These are phyloP conservation scores for Phengaris arion DNA, from an alignment of 2,888 invertebrate species.

Conservation along the genomic window DNA sequence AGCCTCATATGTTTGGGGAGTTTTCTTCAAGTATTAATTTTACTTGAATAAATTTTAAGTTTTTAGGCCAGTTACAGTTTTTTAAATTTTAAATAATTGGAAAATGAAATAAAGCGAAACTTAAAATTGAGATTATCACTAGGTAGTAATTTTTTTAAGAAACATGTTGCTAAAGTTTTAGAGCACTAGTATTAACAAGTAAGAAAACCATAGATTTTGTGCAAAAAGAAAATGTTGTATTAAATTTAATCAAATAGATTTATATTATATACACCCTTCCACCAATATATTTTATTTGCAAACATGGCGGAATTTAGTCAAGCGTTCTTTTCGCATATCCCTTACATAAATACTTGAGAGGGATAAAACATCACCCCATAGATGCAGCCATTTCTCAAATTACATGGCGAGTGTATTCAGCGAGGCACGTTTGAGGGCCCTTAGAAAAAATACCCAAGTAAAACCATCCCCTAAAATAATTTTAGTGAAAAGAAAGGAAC, in stretches of 20 bases:
- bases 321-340: slow-evolving; percentile 1
- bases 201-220: no score
- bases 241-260: background rate
- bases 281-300: slow-evolving; percentile 30
- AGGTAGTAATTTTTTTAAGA: no score
- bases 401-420: slow-evolving; percentile 63
- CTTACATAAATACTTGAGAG: slow-evolving; percentile 41
- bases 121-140: no score
- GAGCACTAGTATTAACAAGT: no score
- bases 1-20: slow-evolving; percentile 53
- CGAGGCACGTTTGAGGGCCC: slow-evolving; percentile 58
- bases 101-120: no score
- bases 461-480: slow-evolving; percentile 79
- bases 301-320: background rate
- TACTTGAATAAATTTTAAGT: no score
- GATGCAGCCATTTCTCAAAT: slow-evolving; percentile 70
- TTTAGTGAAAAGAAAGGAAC: slow-evolving; percentile 80
- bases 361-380: slow-evolving; percentile 53
- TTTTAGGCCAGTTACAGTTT: no score
- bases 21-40: slow-evolving; percentile 38
- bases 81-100: no score
- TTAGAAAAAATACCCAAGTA: slow-evolving; percentile 71
- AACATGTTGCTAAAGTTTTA: no score
- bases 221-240: no score
- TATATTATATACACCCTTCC: slow-evolving; percentile 29